Conservation (phyloP, 2,888 invertebrate genomes). For the Ichneumoninae sp. region DNA sequence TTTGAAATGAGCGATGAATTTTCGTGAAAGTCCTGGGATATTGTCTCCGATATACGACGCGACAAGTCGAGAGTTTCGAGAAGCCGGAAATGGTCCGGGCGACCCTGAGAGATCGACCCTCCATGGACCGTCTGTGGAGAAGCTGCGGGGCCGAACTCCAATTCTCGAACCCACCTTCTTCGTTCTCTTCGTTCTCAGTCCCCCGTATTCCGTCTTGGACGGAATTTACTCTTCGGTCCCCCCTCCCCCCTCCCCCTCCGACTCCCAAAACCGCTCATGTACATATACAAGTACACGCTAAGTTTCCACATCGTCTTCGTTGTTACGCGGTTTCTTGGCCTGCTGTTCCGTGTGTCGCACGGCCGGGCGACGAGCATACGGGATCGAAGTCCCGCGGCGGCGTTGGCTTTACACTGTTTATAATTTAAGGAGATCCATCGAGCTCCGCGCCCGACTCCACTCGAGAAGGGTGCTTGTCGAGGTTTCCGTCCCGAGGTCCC, state of each 20-base stretch:
- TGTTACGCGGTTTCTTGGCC: slow-evolving; percentile 53
- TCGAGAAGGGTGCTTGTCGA: slow-evolving; percentile 60
- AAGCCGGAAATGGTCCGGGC: slow-evolving; percentile 44
- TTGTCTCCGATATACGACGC: background rate
- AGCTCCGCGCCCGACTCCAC: slow-evolving; percentile 49
- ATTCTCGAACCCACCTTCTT: slow-evolving; percentile 30
- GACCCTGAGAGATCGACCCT: slow-evolving; percentile 30
- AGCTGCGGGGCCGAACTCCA: slow-evolving; percentile 28
- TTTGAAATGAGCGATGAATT: background rate
- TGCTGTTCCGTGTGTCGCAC: slow-evolving; percentile 29
- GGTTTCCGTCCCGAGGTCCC: slow-evolving; percentile 67
- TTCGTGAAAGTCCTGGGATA: background rate
- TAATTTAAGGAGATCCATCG: slow-evolving; percentile 78
- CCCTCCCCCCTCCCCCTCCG: background rate
- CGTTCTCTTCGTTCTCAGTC: slow-evolving; percentile 14
- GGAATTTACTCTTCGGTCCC: slow-evolving; percentile 37
- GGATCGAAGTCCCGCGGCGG: slow-evolving; percentile 74
- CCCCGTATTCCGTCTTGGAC: slow-evolving; percentile 15
- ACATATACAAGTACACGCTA: slow-evolving; percentile 49
- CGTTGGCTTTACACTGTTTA: slow-evolving; percentile 79
- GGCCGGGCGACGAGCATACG: slow-evolving; percentile 47
- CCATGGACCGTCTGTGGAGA: background rate
- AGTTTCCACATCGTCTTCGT: slow-evolving; percentile 54
- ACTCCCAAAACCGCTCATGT: background rate
- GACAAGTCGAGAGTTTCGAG: slow-evolving; percentile 10